Evolutionary conservation across 2,888 invertebrate genomes (phyloP).

Genomic region (Escarpia spicata): DNA sequence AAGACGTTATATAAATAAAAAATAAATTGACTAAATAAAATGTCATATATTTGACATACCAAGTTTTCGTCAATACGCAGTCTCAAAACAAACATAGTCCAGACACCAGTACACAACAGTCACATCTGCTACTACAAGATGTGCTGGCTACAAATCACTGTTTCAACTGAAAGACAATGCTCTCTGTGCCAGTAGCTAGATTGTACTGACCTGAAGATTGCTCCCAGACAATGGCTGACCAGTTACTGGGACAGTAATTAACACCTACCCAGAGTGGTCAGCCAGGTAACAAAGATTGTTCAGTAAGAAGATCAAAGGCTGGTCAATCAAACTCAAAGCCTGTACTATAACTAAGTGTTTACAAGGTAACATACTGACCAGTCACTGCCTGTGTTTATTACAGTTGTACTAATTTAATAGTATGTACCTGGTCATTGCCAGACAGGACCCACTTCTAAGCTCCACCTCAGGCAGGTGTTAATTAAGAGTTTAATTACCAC

Average conservation of each 20-base stretch:
- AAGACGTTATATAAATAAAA: neutral
- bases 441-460: neutral
- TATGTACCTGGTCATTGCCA: neutral
- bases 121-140: neutral
- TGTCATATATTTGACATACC: neutral
- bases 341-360: neutral
- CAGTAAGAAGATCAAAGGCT: neutral
- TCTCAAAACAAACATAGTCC: neutral
- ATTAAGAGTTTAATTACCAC: neutral
- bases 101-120: neutral
- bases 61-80: neutral
- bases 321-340: neutral
- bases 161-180: neutral
- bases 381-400: neutral
- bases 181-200: neutral
- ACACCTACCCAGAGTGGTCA: neutral
- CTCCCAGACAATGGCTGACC: neutral
- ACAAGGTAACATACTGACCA: neutral
- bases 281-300: neutral
- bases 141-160: neutral
- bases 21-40: neutral
- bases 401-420: no score
- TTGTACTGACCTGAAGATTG: neutral
- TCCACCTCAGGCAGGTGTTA: neutral
- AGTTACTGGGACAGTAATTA: neutral